Conservation (phyloP, 2,888 invertebrate genomes). For the Lysandra coridon region DNA sequence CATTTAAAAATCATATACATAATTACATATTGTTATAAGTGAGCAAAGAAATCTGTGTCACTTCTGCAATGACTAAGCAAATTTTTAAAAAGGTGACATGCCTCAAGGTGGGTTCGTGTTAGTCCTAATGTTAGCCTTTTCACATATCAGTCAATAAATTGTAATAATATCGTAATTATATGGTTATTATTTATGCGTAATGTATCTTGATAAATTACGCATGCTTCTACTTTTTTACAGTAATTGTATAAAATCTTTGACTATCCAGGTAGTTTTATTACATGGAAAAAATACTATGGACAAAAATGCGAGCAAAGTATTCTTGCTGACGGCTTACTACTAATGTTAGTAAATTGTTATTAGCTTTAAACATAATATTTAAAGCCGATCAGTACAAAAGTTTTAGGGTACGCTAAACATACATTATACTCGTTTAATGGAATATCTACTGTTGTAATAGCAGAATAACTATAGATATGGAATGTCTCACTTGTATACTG, state of each 20-base stretch:
- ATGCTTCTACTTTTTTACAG: neutral
- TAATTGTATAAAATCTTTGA: neutral
- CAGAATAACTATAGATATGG: conserved; percentile 64
- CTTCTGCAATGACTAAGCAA: conserved; percentile 11
- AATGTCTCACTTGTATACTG: conserved; percentile 77
- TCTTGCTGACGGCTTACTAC: neutral
- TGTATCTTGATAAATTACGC: neutral
- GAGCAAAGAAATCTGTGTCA: conserved; percentile 30
- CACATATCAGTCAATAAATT: neutral
- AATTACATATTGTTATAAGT: conserved; percentile 32
- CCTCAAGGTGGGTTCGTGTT: conserved; percentile 25
- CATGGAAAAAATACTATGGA: neutral
- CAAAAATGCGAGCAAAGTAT: neutral
- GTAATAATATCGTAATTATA: neutral
- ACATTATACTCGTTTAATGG: neutral
- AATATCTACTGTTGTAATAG: conserved; percentile 12
- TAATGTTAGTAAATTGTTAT: conserved; percentile 3
- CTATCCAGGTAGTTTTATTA: neutral
- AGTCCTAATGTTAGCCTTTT: conserved; percentile 1
- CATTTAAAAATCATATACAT: conserved; percentile 38
- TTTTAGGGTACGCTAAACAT: neutral
- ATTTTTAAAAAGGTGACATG: conserved; percentile 14
- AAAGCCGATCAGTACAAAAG: neutral
- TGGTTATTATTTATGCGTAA: neutral
- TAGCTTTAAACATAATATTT: neutral